Evolutionary conservation across 1,140 invertebrate genomes (phyloP), one percentile per base, ranked within the genome.

Genomic region (Leptopilina boulardi): DNA sequence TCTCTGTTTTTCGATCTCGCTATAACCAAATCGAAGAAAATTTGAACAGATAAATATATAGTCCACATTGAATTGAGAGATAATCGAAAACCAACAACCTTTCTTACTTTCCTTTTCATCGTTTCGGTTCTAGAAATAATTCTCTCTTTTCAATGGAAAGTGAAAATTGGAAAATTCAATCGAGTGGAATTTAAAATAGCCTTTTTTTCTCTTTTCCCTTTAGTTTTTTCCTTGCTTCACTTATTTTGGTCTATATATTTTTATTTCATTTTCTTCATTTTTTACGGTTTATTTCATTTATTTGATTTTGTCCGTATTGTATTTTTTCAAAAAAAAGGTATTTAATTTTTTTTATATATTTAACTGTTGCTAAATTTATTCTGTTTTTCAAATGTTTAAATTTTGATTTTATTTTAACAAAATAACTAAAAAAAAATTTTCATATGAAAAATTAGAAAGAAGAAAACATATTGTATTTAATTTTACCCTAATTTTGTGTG

Each of bases 41-140:
- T 66, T 23, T 6, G 23, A 66, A 66, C 3, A 66, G 26, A 66
- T 66, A 30, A n/a, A n/a, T 3, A 34, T 38, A 38, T 38, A 38
- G 34, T 30, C n/a, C 59, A 66, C 13, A n/a, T 23, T 66, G 23
- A 26, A 66, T 38, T 30, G 23, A 26, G 21, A n/a, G 59, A 66
- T 66, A 66, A 34, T 66, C 59, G 59, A 10, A 13, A 34, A 30
- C 26, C 59, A 66, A 66, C 59, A 66, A 66, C 11, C 59, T 66
- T 34, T n/a, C 26, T 6, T 66, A 66, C 59, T 30, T 66, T 66
- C 59, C 59, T 30, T 66, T 66, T 66, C 59, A 34, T 23, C 23
- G 2, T 66, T 26, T 23, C 51, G 3, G 1, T 13, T 66, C 59
- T 1, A 66, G 59, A 66, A 66, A n/a, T 30, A 66, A 66, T 30